A percentile compares a stretch with the other conserved stretches of the same genome.
Conservation (phyloP, 2,113 vertebrate genomes). For the Eretmochelys imbricata region DNA sequence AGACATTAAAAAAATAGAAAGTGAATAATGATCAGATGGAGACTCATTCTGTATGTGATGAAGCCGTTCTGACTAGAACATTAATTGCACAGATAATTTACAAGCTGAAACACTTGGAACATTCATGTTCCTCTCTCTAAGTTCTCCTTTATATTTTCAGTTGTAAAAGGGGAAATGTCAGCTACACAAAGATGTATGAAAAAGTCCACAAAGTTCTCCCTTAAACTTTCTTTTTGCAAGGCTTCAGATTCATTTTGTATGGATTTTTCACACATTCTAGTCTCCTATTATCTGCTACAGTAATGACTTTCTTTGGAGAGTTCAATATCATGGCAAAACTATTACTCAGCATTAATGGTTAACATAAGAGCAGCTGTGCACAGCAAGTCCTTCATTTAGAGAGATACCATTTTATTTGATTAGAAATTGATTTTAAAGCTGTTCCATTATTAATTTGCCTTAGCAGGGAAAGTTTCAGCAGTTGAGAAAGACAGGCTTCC, state of each 20-base stretch:
- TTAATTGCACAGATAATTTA: conserved; percentile 24
- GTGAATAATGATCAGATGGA: background rate
- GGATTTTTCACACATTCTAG: conserved; percentile 45
- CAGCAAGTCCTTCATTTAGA: conserved; percentile 55
- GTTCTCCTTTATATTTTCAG: background rate
- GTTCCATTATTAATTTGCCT: conserved; percentile 63
- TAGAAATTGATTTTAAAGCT: conserved; percentile 70
- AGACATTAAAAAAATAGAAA: background rate
- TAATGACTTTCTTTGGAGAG: conserved; percentile 60
- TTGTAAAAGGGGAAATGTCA: conserved; percentile 17
- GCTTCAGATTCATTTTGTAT: conserved; percentile 56
- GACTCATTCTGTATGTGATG: background rate
- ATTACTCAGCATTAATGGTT: conserved; percentile 32
- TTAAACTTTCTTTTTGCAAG: conserved; percentile 15
- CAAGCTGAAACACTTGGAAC: background rate
- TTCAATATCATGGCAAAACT: conserved; percentile 50
- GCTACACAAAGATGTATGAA: background rate
- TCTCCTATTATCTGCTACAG: conserved; percentile 26
- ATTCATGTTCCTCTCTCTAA: background rate
- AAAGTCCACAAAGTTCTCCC: background rate
- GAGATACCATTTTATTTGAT: conserved; percentile 53
- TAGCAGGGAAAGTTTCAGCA: background rate
- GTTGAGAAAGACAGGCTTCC: background rate
- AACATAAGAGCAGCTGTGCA: conserved; percentile 66
- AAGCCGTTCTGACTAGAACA: background rate